phyloP scores from a whole-genome alignment of 2,888 invertebrate genomes.

The Agrotis segetum region DNA sequence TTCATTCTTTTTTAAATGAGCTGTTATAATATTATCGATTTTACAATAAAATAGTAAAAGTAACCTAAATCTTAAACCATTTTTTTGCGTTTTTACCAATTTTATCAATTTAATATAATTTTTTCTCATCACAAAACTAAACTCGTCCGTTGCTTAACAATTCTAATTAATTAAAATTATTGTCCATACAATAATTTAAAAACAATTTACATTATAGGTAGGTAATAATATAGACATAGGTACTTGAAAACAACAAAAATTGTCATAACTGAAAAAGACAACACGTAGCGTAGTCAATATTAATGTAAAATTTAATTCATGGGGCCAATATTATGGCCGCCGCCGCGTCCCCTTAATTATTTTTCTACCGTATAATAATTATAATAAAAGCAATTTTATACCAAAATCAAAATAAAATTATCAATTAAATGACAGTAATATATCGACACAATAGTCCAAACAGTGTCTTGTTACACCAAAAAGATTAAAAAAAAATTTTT shows the following conservation, averaged over 20 bases:
- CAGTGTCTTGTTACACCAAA: conserved; percentile 1
- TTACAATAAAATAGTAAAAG: conserved; percentile 6
- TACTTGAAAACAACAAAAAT: not conserved
- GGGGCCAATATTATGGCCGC: conserved; percentile 29
- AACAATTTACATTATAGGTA: conserved; percentile 2
- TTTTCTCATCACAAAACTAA: conserved; percentile 23
- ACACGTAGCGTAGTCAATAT: not conserved
- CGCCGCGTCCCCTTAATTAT: too few species aligned
- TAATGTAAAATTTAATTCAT: conserved; percentile 1
- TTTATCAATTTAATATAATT: not conserved
- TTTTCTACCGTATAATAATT: too few species aligned
- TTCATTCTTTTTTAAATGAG: not conserved
- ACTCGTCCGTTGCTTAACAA: conserved; percentile 25
- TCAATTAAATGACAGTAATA: too few species aligned
- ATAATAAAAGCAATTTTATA: too few species aligned
- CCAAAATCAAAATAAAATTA: too few species aligned
- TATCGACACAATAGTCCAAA: conserved; percentile 42
- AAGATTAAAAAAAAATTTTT: not conserved
- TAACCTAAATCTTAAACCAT: not conserved
- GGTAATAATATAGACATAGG: conserved; percentile 26
- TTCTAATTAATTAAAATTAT: conserved; percentile 46
- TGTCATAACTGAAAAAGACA: not conserved
- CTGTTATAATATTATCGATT: not conserved
- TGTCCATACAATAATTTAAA: conserved; percentile 47
- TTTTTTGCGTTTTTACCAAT: conserved; percentile 13